Evolutionary conservation across 2,113 vertebrate species (phyloP), one percentile per base, ranked within the genome.

Genomic region (Tachuris rubrigastra): DNA sequence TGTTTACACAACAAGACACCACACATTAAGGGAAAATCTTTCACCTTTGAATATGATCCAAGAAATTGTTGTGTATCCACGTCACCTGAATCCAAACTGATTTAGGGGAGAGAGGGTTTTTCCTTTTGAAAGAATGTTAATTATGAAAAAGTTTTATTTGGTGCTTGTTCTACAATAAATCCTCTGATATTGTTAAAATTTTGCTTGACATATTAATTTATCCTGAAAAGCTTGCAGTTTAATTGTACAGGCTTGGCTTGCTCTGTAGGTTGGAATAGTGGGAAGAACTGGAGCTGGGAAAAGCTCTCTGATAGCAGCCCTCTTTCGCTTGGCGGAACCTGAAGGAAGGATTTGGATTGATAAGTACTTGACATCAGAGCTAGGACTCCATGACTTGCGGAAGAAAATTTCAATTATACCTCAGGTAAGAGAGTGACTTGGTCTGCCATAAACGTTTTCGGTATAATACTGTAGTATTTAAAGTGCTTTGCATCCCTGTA

Each of bases 401-500:
- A 98, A 98, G 97, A 99, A 98, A 97, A 99, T 99, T 98, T 99
- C 99, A 35, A 99, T 99, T 98, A 99, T 99, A 93, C 99, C 99
- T 96, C 99, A 99, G 98, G 99, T 99, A 97, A 84, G 94, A 88
- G 56, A 55, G 33, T 77, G 72, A 35, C 84, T 82, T 67, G 74
- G 28, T 66, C 44, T 60, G 68, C 77, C 55, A 2, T 33, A 31
- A 84, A 11, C 23, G 4, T 75, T 86, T 92, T 53, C 22, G n/a
- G 5, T 89, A 7, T 56, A 82, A 56, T 53, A 23, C 22, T 0
- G 0, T 31, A 46, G 31, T 49, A 46, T 73, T 94, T 53, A 27
- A 85, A 90, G 60, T 49, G 33, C 25, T 53, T 73, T 76, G 39
- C n/a, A 62, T 14, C 25, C 47, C 60, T 28, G 4, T 55, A 18